phyloP scores from a whole-genome alignment of 1,140 invertebrate genomes.

The Andricus grossulariae region DNA sequence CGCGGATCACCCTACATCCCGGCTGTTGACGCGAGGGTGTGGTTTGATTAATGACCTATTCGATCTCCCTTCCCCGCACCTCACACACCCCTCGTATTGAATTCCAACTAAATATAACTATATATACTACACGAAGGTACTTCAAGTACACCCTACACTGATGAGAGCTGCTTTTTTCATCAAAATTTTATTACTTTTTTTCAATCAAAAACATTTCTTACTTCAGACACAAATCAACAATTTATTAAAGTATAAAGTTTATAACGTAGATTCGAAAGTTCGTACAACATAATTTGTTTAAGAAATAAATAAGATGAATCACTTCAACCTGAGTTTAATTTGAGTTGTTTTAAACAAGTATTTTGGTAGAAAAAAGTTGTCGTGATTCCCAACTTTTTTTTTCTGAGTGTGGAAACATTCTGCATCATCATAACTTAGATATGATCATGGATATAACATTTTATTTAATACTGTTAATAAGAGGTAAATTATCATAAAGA shows the following conservation, averaged over 20 bases:
- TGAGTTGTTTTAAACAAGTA: too few relatives aligned
- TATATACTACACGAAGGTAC: constrained; percentile 56
- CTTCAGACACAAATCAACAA: too few relatives aligned
- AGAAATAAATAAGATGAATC: too few relatives aligned
- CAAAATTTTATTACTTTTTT: neutral
- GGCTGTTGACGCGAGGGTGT: constrained; percentile 71
- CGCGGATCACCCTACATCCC: constrained; percentile 70
- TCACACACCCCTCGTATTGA: constrained; percentile 68
- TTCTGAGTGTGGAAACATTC: too few relatives aligned
- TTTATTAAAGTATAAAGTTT: too few relatives aligned
- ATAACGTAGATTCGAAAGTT: too few relatives aligned
- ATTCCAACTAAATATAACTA: constrained; percentile 69
- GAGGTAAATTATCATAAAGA: constrained; percentile 8
- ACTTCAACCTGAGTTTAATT: too few relatives aligned
- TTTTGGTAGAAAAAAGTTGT: too few relatives aligned
- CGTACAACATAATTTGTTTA: too few relatives aligned
- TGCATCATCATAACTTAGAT: neutral
- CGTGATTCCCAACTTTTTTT: too few relatives aligned
- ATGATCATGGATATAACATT: neutral
- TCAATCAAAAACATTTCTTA: neutral
- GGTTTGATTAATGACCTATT: constrained; percentile 76
- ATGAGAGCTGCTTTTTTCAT: neutral
- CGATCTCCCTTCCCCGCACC: constrained; percentile 64
- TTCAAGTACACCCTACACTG: constrained; percentile 44
- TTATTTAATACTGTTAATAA: constrained; percentile 12